phyloP scores from a whole-genome alignment of 2,113 vertebrate genomes.

The Ailurus styani region DNA sequence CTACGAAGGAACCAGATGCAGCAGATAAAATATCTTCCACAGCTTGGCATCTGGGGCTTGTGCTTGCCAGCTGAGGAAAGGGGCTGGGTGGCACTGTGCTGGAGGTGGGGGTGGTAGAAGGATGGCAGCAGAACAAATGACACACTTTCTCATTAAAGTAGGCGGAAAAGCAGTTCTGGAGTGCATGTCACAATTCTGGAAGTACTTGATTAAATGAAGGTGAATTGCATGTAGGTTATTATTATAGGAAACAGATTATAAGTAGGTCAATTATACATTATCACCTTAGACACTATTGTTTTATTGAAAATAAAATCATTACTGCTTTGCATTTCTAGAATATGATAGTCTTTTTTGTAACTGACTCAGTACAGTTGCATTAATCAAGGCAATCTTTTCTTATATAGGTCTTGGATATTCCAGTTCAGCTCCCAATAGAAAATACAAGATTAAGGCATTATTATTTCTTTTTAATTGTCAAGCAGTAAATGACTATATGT shows the following conservation, averaged over 20 bases:
- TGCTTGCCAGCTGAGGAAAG: slow-evolving; percentile 66
- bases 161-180: neutral
- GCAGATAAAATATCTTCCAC: slow-evolving; percentile 59
- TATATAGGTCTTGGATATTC: neutral
- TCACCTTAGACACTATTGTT: neutral
- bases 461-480: neutral
- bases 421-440: neutral
- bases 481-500: neutral
- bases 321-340: neutral
- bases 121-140: slow-evolving; percentile 31
- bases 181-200: slow-evolving; percentile 23
- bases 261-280: neutral
- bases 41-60: slow-evolving; percentile 72
- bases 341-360: neutral
- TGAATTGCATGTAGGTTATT: neutral
- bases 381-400: neutral
- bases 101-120: neutral
- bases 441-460: neutral
- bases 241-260: neutral
- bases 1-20: slow-evolving; percentile 73
- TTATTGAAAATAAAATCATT: neutral
- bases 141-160: slow-evolving; percentile 36
- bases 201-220: neutral
- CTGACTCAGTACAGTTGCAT: neutral
- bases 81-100: slow-evolving; percentile 23